Percentiles rank a stretch among this genome's conserved stretches.
These are phyloP conservation scores for human DNA, from an alignment of 2,113 vertebrate genomes.

Conservation along the genomic window GRCh38 chr2:229719501-229720000, in stretches of 20 bases:
- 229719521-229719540: not conserved
- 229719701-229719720: conserved; percentile 70
- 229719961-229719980: not conserved
- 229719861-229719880: conserved; percentile 59
- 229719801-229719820: conserved; percentile 66
- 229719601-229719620: not conserved
- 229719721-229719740: conserved; percentile 71
- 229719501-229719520: not conserved
- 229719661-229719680: conserved; percentile 42
- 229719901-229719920: conserved; percentile 11
- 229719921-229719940: conserved; percentile 37
- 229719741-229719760: conserved; percentile 70
- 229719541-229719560: not conserved
- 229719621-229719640: not conserved
- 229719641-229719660: not conserved
- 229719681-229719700: conserved; percentile 65
- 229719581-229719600: not conserved
- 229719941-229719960: conserved; percentile 8
- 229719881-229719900: conserved; percentile 1
- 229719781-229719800: conserved; percentile 65
- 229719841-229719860: conserved; percentile 75
- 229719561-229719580: not conserved
- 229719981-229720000: not conserved
- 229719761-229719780: conserved; percentile 74
- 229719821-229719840: conserved; percentile 53